Evolutionary conservation across 1,140 invertebrate genomes (phyloP), one percentile per base, ranked within the genome.

Genomic region (Dinothrombium tinctorium): DNA sequence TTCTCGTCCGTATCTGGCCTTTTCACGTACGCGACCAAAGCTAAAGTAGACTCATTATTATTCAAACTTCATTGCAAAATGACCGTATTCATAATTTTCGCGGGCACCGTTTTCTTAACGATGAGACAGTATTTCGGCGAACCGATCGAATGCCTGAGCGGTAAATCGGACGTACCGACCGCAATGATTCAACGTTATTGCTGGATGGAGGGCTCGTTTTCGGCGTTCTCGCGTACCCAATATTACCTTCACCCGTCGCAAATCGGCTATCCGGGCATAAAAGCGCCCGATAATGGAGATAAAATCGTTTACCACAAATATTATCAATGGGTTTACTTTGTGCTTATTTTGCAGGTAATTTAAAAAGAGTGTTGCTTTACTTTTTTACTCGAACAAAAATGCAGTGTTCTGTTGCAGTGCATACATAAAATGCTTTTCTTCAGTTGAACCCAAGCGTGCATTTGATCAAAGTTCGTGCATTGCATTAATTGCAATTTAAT

Each of bases 191-290:
- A 38, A 15, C 37, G 26, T 26, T 77, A 69, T 50, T 80, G 76
- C 55, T 79, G 82, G 82, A 83, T 87, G 51, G 80, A 76, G 22
- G 77, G 77, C 26, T 86, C 81, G 8, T 87, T 82, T 53, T 80
- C 77, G 0, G 82, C 86, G 74, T 78, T 78, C 26, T 76, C 79
- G 56, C 77, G 78, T 2, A 83, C 47, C 47, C n/a, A n/a, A n/a
- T n/a, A n/a, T n/a, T n/a, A n/a, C n/a, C n/a, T n/a, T n/a, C n/a
- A n/a, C n/a, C n/a, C n/a, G 12, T 42, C 26, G 8, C 49, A 52
- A 28, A 42, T 55, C 1, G 41, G 50, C 0, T 53, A 55, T 47
- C 52, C 53, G n/a, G 56, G 56, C 28, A 46, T 57, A 8, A 50
- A 47, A 19, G 47, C 46, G 19, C 48, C 35, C 3, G 47, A 37